Evolutionary conservation across 2,888 invertebrate genomes (phyloP), one percentile per base, ranked within the genome.

Genomic region (Pseudanteris insignis): DNA sequence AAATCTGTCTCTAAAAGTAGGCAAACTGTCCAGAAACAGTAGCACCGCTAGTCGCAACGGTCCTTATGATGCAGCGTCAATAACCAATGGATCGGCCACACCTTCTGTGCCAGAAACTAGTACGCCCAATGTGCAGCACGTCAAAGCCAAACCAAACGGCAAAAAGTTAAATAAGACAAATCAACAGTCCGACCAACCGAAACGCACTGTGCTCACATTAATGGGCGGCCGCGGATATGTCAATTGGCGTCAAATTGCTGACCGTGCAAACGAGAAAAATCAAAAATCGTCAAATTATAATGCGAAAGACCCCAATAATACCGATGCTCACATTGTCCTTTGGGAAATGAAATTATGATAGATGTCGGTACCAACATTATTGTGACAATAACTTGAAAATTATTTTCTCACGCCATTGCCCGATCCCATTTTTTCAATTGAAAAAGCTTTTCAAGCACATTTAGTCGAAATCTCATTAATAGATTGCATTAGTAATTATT

Each of bases 171-270:
- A 5, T 6, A 77, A 80, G 37, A 66, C 70, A 11, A 46, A 83
- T 70, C 80, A 48, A 72, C 83, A 64, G 77, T 83, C 28, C 78
- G 84, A 71, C 65, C 85, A 70, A 84, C 86, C 61, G 79, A 89
- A 65, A 43, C 83, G 90, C 59, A 94, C 94, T 0, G 88, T 94
- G 14, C 86, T 94, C 30, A 92, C 92, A 0, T 81, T 94, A 41
- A 91, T 92, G 84, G 94, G 94, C 0, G 94, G 94, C 1, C 85
- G 92, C 7, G 94, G 94, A 2, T 95, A 94, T 74, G 87, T 91
- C 12, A 91, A 92, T 81, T 91, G 92, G 89, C 84, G 91, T 48
- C 91, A 91, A 71, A 86, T 89, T 6, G 74, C 72, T 7, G 61
- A 69, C 2, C 69, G 67, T 11, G 51, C 10, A 86, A 88, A 75